Base-by-base conservation (phyloP, 2,888 invertebrate genomes). In the Leptinotarsa tumamoca region DNA sequence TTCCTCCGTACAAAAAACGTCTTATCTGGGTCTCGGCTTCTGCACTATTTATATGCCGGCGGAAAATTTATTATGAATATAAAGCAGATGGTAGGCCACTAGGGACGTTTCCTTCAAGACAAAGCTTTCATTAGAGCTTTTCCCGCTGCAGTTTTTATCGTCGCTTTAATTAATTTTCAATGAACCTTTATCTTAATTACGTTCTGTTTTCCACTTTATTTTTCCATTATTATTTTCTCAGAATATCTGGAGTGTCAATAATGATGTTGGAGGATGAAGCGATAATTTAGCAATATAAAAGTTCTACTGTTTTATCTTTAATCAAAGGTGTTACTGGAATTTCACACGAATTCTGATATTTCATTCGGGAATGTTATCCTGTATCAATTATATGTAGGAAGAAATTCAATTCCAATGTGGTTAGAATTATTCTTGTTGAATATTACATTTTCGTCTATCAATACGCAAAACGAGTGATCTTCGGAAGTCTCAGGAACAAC, bases 141-240 rank as follows among this genome's bases (percentile, higher is more conserved):
- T 70, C 69, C 50, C 67, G 52, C 69, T 70, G 72, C 56, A 61
- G 56, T 78, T 78, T 77, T 72, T 72, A 72, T 74, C 71, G 71
- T 52, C 56, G 70, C 73, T 73, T 78, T 78, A 73, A 78, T 78
- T 78, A 75, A 75, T 75, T 78, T 78, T 78, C 78, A 73, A 75
- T 75, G 73, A 63, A 69, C 71, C 68, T 75, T 69, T 71, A 78
- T 75, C 75, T 73, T 78, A 68, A 78, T 78, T 78, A 73, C 68
- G 71, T 51, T 67, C 66, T 71, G 50, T 71, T 75, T 69, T 72
- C 61, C 50, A 67, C 68, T 78, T 73, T 75, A 78, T 71, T 71
- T 67, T 66, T 68, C 66, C 68, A 67, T 70, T 72, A 63, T 63
- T 63, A 33, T 63, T 33, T 63, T 63, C 33, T 23, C 10, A 17